A percentile compares a stretch with the other conserved stretches of the same genome.
Conservation (phyloP, 2,797 vertebrate genomes). For the Sebastes variabilis region DNA sequence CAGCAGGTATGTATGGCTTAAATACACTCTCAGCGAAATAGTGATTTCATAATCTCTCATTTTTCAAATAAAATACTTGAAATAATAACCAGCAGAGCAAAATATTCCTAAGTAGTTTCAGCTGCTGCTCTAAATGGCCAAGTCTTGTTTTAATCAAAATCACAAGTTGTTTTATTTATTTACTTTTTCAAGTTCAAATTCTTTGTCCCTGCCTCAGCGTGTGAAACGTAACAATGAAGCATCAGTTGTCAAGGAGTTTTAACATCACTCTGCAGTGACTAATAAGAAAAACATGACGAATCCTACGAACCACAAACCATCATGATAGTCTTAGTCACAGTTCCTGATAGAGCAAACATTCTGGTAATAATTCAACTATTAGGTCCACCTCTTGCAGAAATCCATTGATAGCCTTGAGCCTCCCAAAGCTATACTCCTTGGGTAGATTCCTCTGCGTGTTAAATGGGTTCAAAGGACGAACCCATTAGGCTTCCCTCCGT, state of each 20-base stretch:
- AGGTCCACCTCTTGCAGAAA: slow-evolving; percentile 5
- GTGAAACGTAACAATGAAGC: neutral
- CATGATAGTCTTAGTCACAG: slow-evolving; percentile 7
- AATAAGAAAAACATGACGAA: slow-evolving; percentile 39
- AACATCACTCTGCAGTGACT: slow-evolving; percentile 33
- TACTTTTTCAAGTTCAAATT: neutral
- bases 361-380: slow-evolving; percentile 42
- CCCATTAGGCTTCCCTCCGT: slow-evolving; percentile 42
- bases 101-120: slow-evolving; percentile 16
- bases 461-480: slow-evolving; percentile 59
- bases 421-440: neutral
- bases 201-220: slow-evolving; percentile 1
- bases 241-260: slow-evolving; percentile 31
- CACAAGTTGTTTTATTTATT: slow-evolving; percentile 5
- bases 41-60: slow-evolving; percentile 17
- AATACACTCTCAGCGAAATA: neutral
- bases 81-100: neutral
- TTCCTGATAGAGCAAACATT: slow-evolving; percentile 28
- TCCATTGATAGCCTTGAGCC: slow-evolving; percentile 13
- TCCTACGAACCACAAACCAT: slow-evolving; percentile 19
- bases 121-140: slow-evolving; percentile 14
- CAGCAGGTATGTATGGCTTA: neutral
- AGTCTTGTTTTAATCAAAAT: slow-evolving; percentile 18
- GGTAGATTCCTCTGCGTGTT: slow-evolving; percentile 10
- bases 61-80: slow-evolving; percentile 16